phyloP scores from a whole-genome alignment of 2,797 vertebrate genomes.

The Microctenopoma lineatum region DNA sequence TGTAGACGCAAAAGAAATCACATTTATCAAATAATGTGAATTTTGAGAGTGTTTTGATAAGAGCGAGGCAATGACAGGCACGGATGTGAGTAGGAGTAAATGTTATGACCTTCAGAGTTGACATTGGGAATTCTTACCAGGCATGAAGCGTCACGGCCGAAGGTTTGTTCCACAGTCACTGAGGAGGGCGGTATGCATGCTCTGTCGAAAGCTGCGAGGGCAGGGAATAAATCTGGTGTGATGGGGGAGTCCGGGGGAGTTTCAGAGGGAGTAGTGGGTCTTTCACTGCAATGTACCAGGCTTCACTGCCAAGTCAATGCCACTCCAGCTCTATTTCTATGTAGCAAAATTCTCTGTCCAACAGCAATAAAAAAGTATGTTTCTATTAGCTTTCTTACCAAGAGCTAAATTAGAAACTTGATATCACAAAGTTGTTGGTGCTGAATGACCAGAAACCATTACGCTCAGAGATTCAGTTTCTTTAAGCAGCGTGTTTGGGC shows the following conservation, averaged over 20 bases:
- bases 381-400: neutral
- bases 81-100: conserved; percentile 55
- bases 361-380: neutral
- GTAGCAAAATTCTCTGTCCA: neutral
- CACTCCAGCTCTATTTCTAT: neutral
- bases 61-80: conserved; percentile 34
- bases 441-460: no score
- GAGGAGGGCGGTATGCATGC: conserved; percentile 30
- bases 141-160: conserved; percentile 50
- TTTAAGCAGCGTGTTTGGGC: no score
- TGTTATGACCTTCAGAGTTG: conserved; percentile 62
- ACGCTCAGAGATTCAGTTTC: no score
- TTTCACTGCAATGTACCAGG: conserved; percentile 56
- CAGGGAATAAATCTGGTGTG: conserved; percentile 67
- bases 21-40: conserved; percentile 48
- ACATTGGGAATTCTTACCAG: conserved; percentile 65
- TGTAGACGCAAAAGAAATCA: conserved; percentile 32
- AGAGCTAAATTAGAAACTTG: neutral
- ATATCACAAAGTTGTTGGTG: neutral
- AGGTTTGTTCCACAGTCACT: conserved; percentile 34
- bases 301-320: conserved; percentile 22
- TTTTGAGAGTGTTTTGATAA: conserved; percentile 49
- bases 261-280: conserved; percentile 49
- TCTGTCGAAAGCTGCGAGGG: conserved; percentile 35
- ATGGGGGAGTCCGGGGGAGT: conserved; percentile 50